Evolutionary conservation across 2,888 invertebrate species (phyloP), one percentile per base, ranked within the genome.

Genomic region (Melanophora roralis): DNA sequence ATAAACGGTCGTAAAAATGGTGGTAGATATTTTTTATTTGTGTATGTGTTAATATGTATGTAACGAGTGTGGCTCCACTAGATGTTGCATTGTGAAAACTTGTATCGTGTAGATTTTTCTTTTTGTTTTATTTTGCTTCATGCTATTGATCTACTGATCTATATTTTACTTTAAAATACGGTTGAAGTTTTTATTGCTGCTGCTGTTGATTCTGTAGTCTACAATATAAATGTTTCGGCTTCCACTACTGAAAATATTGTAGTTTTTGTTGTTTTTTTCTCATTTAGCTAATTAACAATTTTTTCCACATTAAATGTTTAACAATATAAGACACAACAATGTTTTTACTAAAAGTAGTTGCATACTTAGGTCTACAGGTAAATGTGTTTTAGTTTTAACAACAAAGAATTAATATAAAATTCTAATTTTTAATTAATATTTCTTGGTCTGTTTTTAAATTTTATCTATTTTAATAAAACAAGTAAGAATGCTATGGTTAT

Each of bases 71-170:
- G 51, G 27, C 27, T n/a, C 5, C 68, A 62, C 55, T 67, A 38
- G 45, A 16, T 72, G 69, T 23, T 47, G 68, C 57, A 36, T 71
- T 60, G 43, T 68, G 19, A 19, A 64, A 45, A 43, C 19, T 34
- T 55, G 21, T 40, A 53, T 64, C 34, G 51, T 64, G 65, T 45
- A 38, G 43, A 34, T 16, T 64, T 76, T 47, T 38, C 62, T 40
- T 59, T 14, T 47, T 51, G 3, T 27, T 27, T 27, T 27, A 5
- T 73, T 69, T 73, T 64, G 80, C 78, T 82, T 75, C 78, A 82
- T 81, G 82, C 83, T 83, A 83, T 83, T 85, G 86, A 84, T 85
- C 85, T 82, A 85, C 83, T 85, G 85, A 84, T 84, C 84, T 83
- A 84, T 83, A 84, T 84, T 78, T 81, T 76, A 36, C 51, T 55